Conservation (phyloP, 2,888 invertebrate species). For the Athetis lepigone region DNA sequence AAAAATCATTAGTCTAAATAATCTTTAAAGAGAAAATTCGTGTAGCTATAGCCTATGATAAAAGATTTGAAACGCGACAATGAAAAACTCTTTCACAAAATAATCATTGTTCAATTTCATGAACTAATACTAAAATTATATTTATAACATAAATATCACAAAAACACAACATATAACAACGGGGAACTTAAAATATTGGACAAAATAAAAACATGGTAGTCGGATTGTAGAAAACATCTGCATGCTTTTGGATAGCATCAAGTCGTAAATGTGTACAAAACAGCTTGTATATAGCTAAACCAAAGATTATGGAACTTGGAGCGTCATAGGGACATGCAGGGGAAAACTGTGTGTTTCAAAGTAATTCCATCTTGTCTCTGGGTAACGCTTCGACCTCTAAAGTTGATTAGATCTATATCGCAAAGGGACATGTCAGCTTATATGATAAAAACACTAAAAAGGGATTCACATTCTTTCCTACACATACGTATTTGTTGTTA, state of each 20-base stretch:
- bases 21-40: conserved; percentile 43
- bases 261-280: conserved; percentile 57
- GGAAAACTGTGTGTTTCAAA: conserved; percentile 68
- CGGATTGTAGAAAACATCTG: conserved; percentile 63
- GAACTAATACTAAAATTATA: conserved; percentile 68
- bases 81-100: conserved; percentile 42
- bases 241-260: conserved; percentile 70
- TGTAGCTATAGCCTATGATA: conserved; percentile 53
- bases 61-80: conserved; percentile 42
- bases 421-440: conserved; percentile 65
- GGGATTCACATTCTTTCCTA: conserved; percentile 79
- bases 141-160: conserved; percentile 69
- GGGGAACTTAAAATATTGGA: conserved; percentile 66
- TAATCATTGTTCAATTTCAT: conserved; percentile 31
- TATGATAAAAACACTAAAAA: conserved; percentile 77
- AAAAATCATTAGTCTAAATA: conserved; percentile 42
- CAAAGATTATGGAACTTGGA: conserved; percentile 56
- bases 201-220: conserved; percentile 60
- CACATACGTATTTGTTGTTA: conserved; percentile 82
- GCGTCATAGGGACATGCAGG: conserved; percentile 76
- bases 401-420: conserved; percentile 64
- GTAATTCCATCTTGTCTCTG: conserved; percentile 47
- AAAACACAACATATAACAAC: conserved; percentile 77
- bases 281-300: conserved; percentile 45
- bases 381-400: conserved; percentile 64